Evolutionary conservation across 2,888 invertebrate genomes (phyloP).

Genomic region (Volucella bombylans): DNA sequence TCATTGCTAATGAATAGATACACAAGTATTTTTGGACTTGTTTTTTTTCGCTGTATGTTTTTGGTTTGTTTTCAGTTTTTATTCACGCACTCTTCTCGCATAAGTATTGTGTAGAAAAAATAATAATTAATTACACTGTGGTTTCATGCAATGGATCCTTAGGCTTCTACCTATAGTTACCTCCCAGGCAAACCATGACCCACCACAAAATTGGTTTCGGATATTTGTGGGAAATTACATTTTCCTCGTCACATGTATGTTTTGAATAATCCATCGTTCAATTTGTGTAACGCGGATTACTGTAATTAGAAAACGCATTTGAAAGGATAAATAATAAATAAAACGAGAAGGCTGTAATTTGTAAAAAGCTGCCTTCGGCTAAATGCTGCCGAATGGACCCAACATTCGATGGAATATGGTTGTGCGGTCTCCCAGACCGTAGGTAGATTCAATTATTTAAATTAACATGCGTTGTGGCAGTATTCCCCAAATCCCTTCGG

Average conservation of each 20-base stretch:
- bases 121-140: slow-evolving; percentile 60
- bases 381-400: slow-evolving; percentile 1
- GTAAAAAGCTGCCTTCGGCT: not conserved
- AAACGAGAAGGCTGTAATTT: slow-evolving; percentile 23
- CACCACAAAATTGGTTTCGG: not conserved
- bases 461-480: too few relatives aligned
- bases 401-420: too few relatives aligned
- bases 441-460: too few relatives aligned
- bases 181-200: not conserved
- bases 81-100: slow-evolving; percentile 17
- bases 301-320: slow-evolving; percentile 63
- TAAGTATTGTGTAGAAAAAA: slow-evolving; percentile 17
- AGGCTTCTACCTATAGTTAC: not conserved
- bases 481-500: too few relatives aligned
- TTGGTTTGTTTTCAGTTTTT: not conserved
- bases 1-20: slow-evolving; percentile 47
- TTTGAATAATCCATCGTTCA: slow-evolving; percentile 61
- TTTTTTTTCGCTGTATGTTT: not conserved
- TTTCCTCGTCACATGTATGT: slow-evolving; percentile 27
- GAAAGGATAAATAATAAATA: slow-evolving; percentile 63
- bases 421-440: too few relatives aligned
- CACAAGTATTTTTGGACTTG: slow-evolving; percentile 5
- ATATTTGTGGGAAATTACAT: slow-evolving; percentile 43
- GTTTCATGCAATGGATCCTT: slow-evolving; percentile 49
- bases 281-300: slow-evolving; percentile 42